Evolutionary conservation across 1,140 invertebrate species (phyloP), one percentile per base, ranked within the genome.

Genomic region (Drosophila busckii): DNA sequence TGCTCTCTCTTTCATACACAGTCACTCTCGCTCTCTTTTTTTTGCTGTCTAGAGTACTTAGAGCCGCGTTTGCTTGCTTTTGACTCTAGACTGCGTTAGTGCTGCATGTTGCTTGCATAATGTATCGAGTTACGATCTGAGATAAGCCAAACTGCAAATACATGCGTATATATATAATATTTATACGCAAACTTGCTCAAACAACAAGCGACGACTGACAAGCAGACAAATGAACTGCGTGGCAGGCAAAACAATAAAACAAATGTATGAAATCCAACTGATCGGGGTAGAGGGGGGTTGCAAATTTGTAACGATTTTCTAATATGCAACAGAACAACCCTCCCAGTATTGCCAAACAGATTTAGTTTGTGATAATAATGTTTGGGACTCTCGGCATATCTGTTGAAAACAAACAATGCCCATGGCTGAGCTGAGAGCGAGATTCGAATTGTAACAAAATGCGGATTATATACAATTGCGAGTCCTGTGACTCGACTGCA

Each of bases 131-230:
- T 82, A 75, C 75, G 75, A 82, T 83, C 76, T 17, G 4, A 63
- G 75, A 82, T 82, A 82, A 82, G 65, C 76, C 60, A 65, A 52
- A 66, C 70, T 55, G 70, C 76, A 83, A 82, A 82, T 82, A 82
- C 76, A 52, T n/a, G n/a, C n/a, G n/a, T n/a, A n/a, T n/a, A n/a
- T 61, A 34, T 83, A 83, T 75, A 82, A 82, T 82, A 75, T 82
- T 82, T 82, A 82, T 80, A 80, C 73, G 73, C 73, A 80, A 80
- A 80, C 73, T 80, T 80, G 73, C 54, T 82, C 75, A 80, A 80
- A 80, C 75, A 82, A 82, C 42, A 25, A 58, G 37, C 54, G 41
- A 52, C 46, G 23, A 25, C 35, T 59, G 64, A 66, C 50, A 65
- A 40, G 62, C 64, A 70, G 65, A 76, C 68, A 80, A 80, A 80